Conservation (phyloP, 2,888 invertebrate genomes). For the Ctena decussata region DNA sequence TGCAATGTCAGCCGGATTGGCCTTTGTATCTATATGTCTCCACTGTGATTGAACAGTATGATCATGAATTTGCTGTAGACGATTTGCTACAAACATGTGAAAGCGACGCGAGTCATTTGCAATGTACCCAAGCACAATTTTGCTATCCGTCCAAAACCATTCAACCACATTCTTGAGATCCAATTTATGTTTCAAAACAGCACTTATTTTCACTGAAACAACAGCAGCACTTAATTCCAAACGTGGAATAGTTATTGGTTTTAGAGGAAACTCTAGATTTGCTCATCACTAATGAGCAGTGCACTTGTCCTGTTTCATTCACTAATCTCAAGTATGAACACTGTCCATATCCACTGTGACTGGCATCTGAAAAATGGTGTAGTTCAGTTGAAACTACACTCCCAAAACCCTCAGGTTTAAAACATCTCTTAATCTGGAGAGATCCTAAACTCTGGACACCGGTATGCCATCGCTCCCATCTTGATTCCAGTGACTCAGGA, state of each 20-base stretch:
- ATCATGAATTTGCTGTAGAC: slow-evolving; percentile 49
- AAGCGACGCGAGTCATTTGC: slow-evolving; percentile 30
- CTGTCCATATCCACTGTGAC: slow-evolving; percentile 63
- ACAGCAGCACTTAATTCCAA: slow-evolving; percentile 62
- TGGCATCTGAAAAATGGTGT: slow-evolving; percentile 70
- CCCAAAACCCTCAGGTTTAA: slow-evolving; percentile 60
- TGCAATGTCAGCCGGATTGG: slow-evolving; percentile 69
- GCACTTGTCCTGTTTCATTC: slow-evolving; percentile 25
- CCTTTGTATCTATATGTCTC: slow-evolving; percentile 57
- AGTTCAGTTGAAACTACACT: slow-evolving; percentile 32
- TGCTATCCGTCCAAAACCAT: slow-evolving; percentile 25
- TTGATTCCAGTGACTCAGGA: slow-evolving; percentile 33
- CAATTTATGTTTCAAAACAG: slow-evolving; percentile 22
- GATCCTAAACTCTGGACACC: slow-evolving; percentile 26
- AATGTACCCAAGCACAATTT: slow-evolving; percentile 34
- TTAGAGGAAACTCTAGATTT: slow-evolving; percentile 61
- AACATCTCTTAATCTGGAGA: slow-evolving; percentile 45
- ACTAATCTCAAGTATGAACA: slow-evolving; percentile 63
- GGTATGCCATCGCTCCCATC: slow-evolving; percentile 60
- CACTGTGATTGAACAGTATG: slow-evolving; percentile 54
- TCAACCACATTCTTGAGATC: slow-evolving; percentile 16
- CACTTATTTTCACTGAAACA: slow-evolving; percentile 38
- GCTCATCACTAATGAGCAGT: slow-evolving; percentile 61
- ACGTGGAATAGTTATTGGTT: slow-evolving; percentile 59
- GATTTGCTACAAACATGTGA: slow-evolving; percentile 19